Evolutionary conservation across 1,140 invertebrate genomes (phyloP), one percentile per base, ranked within the genome.

Genomic region (Trichonephila clavata): DNA sequence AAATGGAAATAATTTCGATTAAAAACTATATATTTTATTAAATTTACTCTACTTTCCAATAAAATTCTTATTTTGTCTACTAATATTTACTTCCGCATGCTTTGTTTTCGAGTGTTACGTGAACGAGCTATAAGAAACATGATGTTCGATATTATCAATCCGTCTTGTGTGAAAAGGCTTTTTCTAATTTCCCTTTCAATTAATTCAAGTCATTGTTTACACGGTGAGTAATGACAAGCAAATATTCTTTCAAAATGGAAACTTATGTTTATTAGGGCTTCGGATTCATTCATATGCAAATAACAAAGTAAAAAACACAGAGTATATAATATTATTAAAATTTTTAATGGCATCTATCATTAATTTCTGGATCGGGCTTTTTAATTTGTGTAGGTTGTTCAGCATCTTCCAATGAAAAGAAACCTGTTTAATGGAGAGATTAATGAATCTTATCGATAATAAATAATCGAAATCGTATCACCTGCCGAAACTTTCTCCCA

Each of bases 401-500:
- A 10, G 32, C 32, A 77, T 77, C 71, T 32, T 18, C 16, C 5
- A 4, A 6, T 32, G 27, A 77, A 39, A 20, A 77, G 3, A 14
- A 39, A 77, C 71, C 32, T 39, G 71, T 77, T 77, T 18, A 14
- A 0, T 77, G 71, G 16, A 77, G 32, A 77, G 32, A 77, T 77
- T 77, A 77, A 77, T 77, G 6, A 20, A 14, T 39, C 27, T 27
- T 6, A 77, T 77, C 71, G 71, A 77, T 77, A 39, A 77, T 77
- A 77, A 77, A 77, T 77, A 77, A 77, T 77, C 27, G 10, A 39
- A 77, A 77, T 77, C 32, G 71, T 77, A 77, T 77, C 32, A 39
- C 27, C 13, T 32, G 71, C 32, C 14, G 71, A 77, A 77, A 27
- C 16, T 63, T 21, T 20, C 16, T 20, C 61, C 24, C 27, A 16